phyloP scores from a whole-genome alignment of 2,888 invertebrate species.

The Diadegma fenestrale region DNA sequence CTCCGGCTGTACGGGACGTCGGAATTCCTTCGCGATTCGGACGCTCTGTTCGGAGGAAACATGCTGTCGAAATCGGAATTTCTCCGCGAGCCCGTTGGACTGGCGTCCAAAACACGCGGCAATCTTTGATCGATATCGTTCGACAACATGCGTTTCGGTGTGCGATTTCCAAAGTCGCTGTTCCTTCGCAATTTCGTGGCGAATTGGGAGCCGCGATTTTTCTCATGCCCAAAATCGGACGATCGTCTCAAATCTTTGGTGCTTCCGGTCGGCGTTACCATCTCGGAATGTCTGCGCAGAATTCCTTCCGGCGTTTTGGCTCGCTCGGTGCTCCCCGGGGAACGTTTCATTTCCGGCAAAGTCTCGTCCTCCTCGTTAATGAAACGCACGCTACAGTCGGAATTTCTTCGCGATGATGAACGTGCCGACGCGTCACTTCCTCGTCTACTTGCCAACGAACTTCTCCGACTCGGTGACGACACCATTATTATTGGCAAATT shows the following conservation, averaged over 20 bases:
- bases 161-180: constrained; percentile 82
- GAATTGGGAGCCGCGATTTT: constrained; percentile 81
- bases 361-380: constrained; percentile 76
- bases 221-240: constrained; percentile 81
- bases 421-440: constrained; percentile 73
- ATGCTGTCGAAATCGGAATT: constrained; percentile 81
- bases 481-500: constrained; percentile 82
- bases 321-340: constrained; percentile 69
- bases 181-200: constrained; percentile 81
- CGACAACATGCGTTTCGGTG: constrained; percentile 77
- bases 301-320: constrained; percentile 73
- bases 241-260: constrained; percentile 79
- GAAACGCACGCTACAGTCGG: constrained; percentile 81
- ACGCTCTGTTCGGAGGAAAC: constrained; percentile 63
- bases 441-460: constrained; percentile 80
- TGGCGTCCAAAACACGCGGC: constrained; percentile 77
- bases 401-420: constrained; percentile 76
- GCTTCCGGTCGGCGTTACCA: constrained; percentile 78
- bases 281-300: constrained; percentile 79
- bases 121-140: constrained; percentile 75
- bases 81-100: constrained; percentile 80
- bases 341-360: constrained; percentile 68
- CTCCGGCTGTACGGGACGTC: constrained; percentile 78
- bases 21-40: constrained; percentile 80
- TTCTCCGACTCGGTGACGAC: constrained; percentile 81